Base-by-base conservation (phyloP, 2,113 vertebrate species). In the Catharus minimus region DNA sequence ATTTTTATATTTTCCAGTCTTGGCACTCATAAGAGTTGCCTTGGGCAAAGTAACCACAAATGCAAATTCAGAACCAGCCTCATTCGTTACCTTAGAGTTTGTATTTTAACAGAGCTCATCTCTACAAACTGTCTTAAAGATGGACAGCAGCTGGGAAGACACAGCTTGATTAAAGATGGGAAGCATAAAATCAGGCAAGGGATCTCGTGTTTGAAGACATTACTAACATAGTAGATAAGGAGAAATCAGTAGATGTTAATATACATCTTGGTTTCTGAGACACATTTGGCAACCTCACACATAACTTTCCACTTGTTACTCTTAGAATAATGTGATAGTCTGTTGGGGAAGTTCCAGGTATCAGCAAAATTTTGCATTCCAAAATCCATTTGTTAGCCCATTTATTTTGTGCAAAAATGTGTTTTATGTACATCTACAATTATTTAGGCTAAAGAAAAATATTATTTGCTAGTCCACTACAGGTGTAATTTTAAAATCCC, bases 111-210 rank as follows among this genome's bases (percentile, higher is more conserved):
- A 86, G 69, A 75, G 39, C 30, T 89, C 57, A 61, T 90, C n/a
- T 78, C 74, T 68, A 83, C n/a, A 71, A 74, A 64, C 36, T 67
- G 0, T 89, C 79, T 82, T 60, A 91, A 95, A 92, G 93, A 86
- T 95, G 94, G 88, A 64, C 56, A 92, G 81, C 93, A 96, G 72
- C 88, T 96, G 94, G 85, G 65, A 94, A 88, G 80, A 38, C 49
- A 89, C 93, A 94, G 93, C 92, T 95, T 95, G 93, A 75, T 86
- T 75, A 95, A 95, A 95, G 82, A 94, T 83, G 93, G 92, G 86
- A 92, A 94, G 46, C 92, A 93, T 86, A 78, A 90, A 94, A 94
- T 75, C 15, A 2, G 53, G 93, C 80, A 93, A 95, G 72, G n/a
- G 65, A 93, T 90, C 68, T 88, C 68, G 8, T 93, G 92, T 95